Base-by-base conservation (phyloP, 2,888 invertebrate species). In the Mechanitis messenoides region DNA sequence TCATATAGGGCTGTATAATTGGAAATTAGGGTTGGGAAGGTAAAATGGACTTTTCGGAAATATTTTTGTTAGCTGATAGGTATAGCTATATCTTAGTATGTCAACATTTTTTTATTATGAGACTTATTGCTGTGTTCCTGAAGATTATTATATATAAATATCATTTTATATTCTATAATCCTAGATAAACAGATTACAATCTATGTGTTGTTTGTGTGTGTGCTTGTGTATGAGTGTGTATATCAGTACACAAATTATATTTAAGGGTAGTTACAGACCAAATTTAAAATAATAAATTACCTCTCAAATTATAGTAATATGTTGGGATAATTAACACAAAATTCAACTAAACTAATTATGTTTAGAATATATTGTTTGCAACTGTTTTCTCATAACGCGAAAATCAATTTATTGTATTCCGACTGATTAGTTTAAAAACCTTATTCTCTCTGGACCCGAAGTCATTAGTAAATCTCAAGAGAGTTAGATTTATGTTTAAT, bases 391-490 rank as follows among this genome's bases (percentile, higher is more conserved):
- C 11, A 11, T 55, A n/a, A 38, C 46, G 46, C 31, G 53, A 45
- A 46, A 45, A 33, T 33, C 35, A 59, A 55, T 59, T 55, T 46
- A 45, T 59, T 55, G 54, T 55, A 46, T 55, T 63, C 54, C 57
- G 45, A 33, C 47, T 57, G 59, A 64, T 61, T 61, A 58, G 47
- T 56, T 53, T 42, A 35, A 59, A 55, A 46, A 59, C 58, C 53
- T 20, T 59, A 55, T 58, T 64, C 57, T 56, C 58, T 53, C 45
- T 50, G 55, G 42, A 31, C 38, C 45, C 31, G 47, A 38, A 62
- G 57, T 59, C 50, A 59, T 64, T 64, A 64, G 64, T 45, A 62
- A 62, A 59, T 55, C 62, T 62, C 59, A 45, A 55, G 57, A 55
- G 61, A 20, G 45, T 61, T 50, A 61, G 64, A 59, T 61, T 64